phyloP scores from a whole-genome alignment of 2,113 vertebrate genomes.

The Sander vitreus region DNA sequence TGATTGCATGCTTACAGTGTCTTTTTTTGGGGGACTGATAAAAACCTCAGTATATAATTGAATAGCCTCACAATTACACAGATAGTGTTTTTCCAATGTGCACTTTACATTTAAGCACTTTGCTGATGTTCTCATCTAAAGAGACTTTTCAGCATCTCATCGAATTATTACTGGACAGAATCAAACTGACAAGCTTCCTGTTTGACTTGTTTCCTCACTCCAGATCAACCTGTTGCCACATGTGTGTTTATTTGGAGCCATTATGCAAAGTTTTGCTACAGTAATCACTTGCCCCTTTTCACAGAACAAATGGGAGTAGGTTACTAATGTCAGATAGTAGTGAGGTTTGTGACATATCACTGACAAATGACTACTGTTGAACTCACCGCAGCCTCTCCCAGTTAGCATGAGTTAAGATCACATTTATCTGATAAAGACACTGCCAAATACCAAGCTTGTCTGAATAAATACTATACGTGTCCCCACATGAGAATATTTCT shows the following conservation, averaged over 20 bases:
- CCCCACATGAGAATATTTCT: constrained; percentile 26
- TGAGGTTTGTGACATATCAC: constrained; percentile 12
- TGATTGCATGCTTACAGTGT: constrained; percentile 12
- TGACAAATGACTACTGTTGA: constrained; percentile 40
- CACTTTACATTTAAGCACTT: not conserved
- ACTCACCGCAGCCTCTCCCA: constrained; percentile 21
- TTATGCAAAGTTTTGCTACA: not conserved
- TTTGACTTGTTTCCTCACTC: constrained; percentile 27
- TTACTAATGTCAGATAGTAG: constrained; percentile 12
- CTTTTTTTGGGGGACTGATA: not conserved
- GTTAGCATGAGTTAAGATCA: constrained; percentile 32
- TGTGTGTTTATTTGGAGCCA: not conserved
- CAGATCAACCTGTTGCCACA: constrained; percentile 34
- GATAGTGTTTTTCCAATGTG: not conserved
- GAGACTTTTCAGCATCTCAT: not conserved
- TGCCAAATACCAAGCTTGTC: constrained; percentile 34
- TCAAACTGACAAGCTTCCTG: constrained; percentile 11
- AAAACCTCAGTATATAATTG: not conserved
- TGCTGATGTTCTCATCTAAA: not conserved
- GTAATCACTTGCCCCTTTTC: not conserved
- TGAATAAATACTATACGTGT: constrained; percentile 26
- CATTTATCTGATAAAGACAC: constrained; percentile 40
- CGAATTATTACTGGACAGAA: not conserved
- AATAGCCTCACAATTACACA: not conserved
- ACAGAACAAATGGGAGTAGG: constrained; percentile 13